These are phyloP conservation scores for Dusona sp. DNA, from an alignment of 2,888 invertebrate species.

Conservation along the genomic window DNA sequence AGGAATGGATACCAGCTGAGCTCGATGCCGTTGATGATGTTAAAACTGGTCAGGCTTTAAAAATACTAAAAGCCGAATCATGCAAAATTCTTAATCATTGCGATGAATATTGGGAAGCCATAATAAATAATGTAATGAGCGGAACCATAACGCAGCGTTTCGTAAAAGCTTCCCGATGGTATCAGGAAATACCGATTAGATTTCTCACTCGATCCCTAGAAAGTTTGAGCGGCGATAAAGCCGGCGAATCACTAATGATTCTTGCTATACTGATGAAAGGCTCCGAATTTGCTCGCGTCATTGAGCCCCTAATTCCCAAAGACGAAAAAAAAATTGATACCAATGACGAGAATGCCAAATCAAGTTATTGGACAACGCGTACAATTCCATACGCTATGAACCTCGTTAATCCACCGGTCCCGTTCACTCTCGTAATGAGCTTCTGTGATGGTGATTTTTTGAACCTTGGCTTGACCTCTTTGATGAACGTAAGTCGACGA, in stretches of 20 bases:
- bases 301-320: constrained; percentile 73
- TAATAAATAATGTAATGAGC: neutral
- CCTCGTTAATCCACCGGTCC: constrained; percentile 78
- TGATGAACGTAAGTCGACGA: constrained; percentile 71
- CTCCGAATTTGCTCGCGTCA: constrained; percentile 67
- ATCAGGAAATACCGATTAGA: constrained; percentile 77
- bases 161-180: constrained; percentile 75
- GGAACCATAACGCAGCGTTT: constrained; percentile 66
- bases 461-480: constrained; percentile 51
- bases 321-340: constrained; percentile 67
- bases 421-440: constrained; percentile 69
- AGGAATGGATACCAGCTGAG: constrained; percentile 25
- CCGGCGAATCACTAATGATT: constrained; percentile 49
- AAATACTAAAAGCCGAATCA: constrained; percentile 55
- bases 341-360: constrained; percentile 54
- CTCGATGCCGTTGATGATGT: constrained; percentile 18
- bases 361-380: constrained; percentile 7
- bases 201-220: constrained; percentile 69
- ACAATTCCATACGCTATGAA: constrained; percentile 67
- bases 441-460: constrained; percentile 76
- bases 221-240: constrained; percentile 47
- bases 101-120: constrained; percentile 66
- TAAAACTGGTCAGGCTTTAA: neutral
- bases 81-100: constrained; percentile 64
- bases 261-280: constrained; percentile 75